Conservation (phyloP, 2,113 vertebrate species). For the Misgurnus mizolepis region DNA sequence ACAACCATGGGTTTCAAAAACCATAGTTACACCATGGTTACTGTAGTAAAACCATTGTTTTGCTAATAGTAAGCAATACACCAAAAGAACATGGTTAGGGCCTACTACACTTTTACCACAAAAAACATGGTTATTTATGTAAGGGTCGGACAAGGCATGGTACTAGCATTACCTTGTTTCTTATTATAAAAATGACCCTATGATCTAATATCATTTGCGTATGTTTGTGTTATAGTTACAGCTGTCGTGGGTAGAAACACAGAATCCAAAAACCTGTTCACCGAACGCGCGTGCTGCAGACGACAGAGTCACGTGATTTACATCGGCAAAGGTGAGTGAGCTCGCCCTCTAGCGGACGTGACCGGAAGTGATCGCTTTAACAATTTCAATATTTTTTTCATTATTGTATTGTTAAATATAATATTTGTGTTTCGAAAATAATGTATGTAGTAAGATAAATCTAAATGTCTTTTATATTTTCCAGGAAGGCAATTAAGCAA, state of each 20-base stretch:
- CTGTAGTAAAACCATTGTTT: no score
- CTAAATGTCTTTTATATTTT: neutral
- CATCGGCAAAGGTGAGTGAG: slow-evolving; percentile 69
- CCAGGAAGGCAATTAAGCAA: neutral
- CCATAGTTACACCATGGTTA: no score
- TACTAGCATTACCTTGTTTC: neutral
- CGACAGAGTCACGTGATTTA: slow-evolving; percentile 74
- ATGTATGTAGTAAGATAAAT: neutral
- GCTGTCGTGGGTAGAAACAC: slow-evolving; percentile 55
- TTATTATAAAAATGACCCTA: no score
- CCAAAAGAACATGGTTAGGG: no score
- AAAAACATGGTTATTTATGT: no score
- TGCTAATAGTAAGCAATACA: no score
- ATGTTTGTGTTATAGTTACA: slow-evolving; percentile 44
- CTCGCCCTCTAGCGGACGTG: neutral
- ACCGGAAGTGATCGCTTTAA: neutral
- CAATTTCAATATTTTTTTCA: no score
- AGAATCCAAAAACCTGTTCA: slow-evolving; percentile 69
- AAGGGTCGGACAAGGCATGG: neutral
- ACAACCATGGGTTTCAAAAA: no score
- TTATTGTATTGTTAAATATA: no score
- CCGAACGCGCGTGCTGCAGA: slow-evolving; percentile 76
- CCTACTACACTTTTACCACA: no score
- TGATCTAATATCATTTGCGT: slow-evolving; percentile 2
- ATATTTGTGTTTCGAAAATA: no score